These are phyloP conservation scores for Toxotes chatareus DNA, from an alignment of 2,113 vertebrate species.

Conservation along the genomic window DNA sequence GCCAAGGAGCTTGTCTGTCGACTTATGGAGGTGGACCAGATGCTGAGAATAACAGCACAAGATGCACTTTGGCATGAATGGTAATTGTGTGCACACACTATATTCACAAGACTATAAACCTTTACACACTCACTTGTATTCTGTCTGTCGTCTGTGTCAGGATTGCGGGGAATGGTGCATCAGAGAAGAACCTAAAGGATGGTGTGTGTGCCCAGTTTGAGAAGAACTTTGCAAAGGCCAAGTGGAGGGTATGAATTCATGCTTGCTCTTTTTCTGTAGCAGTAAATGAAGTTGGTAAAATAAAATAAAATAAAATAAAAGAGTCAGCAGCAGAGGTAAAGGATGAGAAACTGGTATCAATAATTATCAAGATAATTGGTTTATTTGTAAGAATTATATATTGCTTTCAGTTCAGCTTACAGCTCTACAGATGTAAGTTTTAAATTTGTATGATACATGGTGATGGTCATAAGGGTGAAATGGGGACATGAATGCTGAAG, in stretches of 20 bases:
- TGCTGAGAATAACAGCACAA: slow-evolving; percentile 87
- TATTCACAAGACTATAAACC: slow-evolving; percentile 1
- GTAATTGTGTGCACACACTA: slow-evolving; percentile 59
- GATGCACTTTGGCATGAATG: slow-evolving; percentile 88
- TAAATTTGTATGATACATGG: slow-evolving; percentile 30
- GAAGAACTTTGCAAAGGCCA: slow-evolving; percentile 92
- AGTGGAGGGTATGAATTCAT: slow-evolving; percentile 87
- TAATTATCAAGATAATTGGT: background rate
- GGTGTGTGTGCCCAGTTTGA: slow-evolving; percentile 91
- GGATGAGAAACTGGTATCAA: background rate
- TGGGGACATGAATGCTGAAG: slow-evolving; percentile 56
- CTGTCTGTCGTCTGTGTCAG: slow-evolving; percentile 68
- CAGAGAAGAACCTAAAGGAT: slow-evolving; percentile 89
- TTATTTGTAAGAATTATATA: slow-evolving; percentile 7
- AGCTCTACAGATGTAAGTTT: slow-evolving; percentile 47
- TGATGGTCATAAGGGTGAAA: slow-evolving; percentile 36
- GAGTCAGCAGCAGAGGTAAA: background rate
- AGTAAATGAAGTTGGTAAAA: slow-evolving; percentile 8
- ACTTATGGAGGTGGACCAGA: slow-evolving; percentile 89
- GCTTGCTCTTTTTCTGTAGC: background rate
- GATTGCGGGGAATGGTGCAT: slow-evolving; percentile 89
- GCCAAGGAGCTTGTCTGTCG: slow-evolving; percentile 89
- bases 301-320: slow-evolving; percentile 6
- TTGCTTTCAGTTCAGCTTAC: slow-evolving; percentile 25
- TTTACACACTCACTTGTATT: slow-evolving; percentile 5